Conservation (phyloP, 2,888 invertebrate genomes). For the Sarcophaga subvicina region DNA sequence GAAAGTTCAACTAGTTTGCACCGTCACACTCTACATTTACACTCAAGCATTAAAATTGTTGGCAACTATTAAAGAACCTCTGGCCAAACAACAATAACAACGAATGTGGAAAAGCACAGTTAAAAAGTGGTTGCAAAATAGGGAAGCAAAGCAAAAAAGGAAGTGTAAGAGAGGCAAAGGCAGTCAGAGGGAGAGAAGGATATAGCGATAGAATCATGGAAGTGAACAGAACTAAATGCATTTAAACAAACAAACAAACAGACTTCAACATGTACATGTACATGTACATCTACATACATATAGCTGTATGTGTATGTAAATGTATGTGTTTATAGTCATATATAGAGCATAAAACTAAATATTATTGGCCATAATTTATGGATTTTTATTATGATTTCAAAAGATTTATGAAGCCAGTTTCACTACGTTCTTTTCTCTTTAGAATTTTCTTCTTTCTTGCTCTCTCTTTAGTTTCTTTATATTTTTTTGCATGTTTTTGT, state of each 20-base stretch:
- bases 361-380: constrained; percentile 68
- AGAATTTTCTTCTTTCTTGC: background rate
- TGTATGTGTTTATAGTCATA: constrained; percentile 5
- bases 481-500: no score
- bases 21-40: background rate
- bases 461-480: no score
- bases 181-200: background rate
- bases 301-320: background rate
- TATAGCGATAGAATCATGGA: background rate
- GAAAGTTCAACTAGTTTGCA: constrained; percentile 34
- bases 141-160: constrained; percentile 33
- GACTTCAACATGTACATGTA: background rate
- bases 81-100: background rate
- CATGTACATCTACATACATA: background rate
- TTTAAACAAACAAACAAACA: background rate
- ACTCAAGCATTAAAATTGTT: constrained; percentile 49
- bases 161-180: background rate
- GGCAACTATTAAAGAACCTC: constrained; percentile 61
- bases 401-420: constrained; percentile 62
- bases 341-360: constrained; percentile 55
- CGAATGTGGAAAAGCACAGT: constrained; percentile 35
- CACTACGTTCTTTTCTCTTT: background rate
- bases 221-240: background rate
- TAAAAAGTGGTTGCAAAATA: background rate
- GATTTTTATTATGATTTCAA: constrained; percentile 67